These are phyloP conservation scores for Oscheius onirici DNA, from an alignment of 2,888 invertebrate species.

Conservation along the genomic window DNA sequence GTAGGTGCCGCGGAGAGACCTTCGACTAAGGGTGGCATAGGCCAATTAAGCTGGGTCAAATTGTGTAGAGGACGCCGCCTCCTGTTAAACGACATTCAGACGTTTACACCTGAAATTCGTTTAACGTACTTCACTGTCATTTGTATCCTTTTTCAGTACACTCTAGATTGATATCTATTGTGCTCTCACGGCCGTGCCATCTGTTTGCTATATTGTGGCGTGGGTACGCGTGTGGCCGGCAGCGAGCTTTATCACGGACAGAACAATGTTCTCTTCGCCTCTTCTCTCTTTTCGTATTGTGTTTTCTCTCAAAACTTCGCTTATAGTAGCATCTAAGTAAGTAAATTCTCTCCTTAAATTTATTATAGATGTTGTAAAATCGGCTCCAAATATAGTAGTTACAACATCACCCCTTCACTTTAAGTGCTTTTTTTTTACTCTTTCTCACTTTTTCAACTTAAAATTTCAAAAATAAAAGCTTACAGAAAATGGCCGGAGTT, in stretches of 20 bases:
- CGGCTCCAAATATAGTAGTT: too few relatives aligned
- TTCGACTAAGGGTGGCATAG: neutral
- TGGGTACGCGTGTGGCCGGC: neutral
- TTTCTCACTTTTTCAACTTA: neutral
- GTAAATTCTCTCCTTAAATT: too few relatives aligned
- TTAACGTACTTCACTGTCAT: too few relatives aligned
- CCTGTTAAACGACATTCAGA: neutral
- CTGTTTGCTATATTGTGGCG: slow-evolving; percentile 9
- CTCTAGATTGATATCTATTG: too few relatives aligned
- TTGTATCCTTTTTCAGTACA: too few relatives aligned
- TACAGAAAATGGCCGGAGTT: slow-evolving; percentile 11
- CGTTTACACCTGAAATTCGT: too few relatives aligned
- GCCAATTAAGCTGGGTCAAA: slow-evolving; percentile 12
- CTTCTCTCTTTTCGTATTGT: neutral
- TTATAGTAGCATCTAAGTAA: too few relatives aligned
- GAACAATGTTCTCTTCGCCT: neutral
- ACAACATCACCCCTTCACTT: too few relatives aligned
- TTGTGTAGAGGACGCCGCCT: slow-evolving; percentile 4
- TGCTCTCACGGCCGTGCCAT: slow-evolving; percentile 3
- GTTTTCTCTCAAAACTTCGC: too few relatives aligned
- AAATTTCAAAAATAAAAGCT: neutral
- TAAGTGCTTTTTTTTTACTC: neutral
- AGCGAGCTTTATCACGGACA: neutral
- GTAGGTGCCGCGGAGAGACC: neutral
- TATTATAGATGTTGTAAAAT: too few relatives aligned